Conservation (phyloP, 2,113 vertebrate genomes). For the Triplophysa dalaica region DNA sequence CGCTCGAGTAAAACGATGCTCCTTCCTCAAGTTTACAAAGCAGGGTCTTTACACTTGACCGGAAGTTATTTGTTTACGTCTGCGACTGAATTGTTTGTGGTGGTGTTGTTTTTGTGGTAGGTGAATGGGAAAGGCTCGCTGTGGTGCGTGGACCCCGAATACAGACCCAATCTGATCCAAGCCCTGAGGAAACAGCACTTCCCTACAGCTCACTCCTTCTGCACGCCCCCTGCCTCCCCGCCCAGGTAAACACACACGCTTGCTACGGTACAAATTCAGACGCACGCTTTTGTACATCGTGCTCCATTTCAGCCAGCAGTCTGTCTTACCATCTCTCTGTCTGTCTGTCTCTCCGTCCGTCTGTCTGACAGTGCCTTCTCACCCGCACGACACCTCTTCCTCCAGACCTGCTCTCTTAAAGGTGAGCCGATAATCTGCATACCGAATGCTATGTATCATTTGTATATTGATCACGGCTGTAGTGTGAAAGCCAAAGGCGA, state of each 20-base stretch:
- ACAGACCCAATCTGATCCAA: constrained; percentile 94
- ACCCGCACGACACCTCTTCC: constrained; percentile 87
- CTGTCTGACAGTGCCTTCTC: constrained; percentile 83
- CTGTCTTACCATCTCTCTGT: neutral
- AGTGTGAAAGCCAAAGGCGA: too few relatives aligned
- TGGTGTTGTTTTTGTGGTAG: constrained; percentile 63
- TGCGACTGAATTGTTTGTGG: too few relatives aligned
- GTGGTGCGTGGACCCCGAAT: constrained; percentile 97
- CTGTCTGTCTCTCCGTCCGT: constrained; percentile 34
- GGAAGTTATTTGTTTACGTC: too few relatives aligned
- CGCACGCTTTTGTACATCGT: constrained; percentile 8
- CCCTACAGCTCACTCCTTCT: constrained; percentile 86
- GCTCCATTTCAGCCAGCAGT: neutral
- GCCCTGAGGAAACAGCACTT: constrained; percentile 96
- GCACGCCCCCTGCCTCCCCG: constrained; percentile 86
- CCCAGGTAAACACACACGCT: constrained; percentile 77
- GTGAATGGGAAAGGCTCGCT: constrained; percentile 96
- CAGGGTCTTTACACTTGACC: too few relatives aligned
- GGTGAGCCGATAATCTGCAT: constrained; percentile 75
- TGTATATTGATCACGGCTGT: neutral
- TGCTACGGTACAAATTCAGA: neutral
- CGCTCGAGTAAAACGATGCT: neutral
- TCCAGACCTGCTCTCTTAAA: constrained; percentile 89
- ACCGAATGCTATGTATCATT: neutral
- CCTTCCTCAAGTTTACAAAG: neutral